Base-by-base conservation (phyloP, 2,888 invertebrate genomes). In the Leucophora obtusa region DNA sequence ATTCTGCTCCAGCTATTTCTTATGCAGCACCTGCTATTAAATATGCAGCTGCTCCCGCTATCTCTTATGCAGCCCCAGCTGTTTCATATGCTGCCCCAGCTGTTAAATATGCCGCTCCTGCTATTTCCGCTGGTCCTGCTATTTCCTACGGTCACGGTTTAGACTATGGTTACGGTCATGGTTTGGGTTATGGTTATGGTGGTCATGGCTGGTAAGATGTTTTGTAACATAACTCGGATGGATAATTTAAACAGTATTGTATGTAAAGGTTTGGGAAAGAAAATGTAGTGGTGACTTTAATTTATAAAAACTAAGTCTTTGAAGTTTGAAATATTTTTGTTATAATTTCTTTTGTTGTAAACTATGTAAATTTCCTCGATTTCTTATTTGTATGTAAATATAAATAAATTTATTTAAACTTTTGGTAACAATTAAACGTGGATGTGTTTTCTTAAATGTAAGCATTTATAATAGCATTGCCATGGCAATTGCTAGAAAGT, bases 21-120 rank as follows among this genome's bases (percentile, higher is more conserved):
- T 83, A 84, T 79, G 86, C 89, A 17, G 88, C 89, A 21, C 82
- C 76, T 9, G 78, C 68, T 10, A 79, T 83, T 43, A 28, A 28
- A 28, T 65, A 76, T 71, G 80, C 75, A 3, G 66, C 75, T 6
- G 66, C 82, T 9, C 73, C 76, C 6, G 43, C 91, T 90, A 84
- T 90, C 47, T 21, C 87, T 87, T 50, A 85, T 59, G 85, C 94
- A 3, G 94, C 95, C 54, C 68, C 85, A 0, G 92, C 93, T 11
- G 87, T 89, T 5, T 88, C 90, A 2, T 83, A 90, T 18, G 88
- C 70, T 51, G 69, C 69, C 1, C 69, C 69, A 0, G 58, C 69
- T 28, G 56, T 70, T 62, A 53, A 43, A 24, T 72, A 62, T 28
- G 72, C 76, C 47, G 63, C 76, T 7, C 76, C 76, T 0, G 65